Conservation (phyloP, 2,888 invertebrate species). For the Agrotis ipsilon region DNA sequence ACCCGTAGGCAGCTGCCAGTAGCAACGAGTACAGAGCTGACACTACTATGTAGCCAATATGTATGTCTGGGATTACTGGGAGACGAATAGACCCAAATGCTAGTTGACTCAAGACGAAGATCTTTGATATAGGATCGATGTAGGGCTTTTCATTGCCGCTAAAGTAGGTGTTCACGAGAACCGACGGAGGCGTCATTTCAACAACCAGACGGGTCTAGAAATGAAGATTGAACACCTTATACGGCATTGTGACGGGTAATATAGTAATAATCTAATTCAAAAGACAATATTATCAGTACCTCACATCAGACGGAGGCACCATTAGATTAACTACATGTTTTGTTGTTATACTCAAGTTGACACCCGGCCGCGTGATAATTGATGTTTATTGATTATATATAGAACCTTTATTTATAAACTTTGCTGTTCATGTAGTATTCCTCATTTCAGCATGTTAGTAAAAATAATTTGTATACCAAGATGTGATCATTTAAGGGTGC, state of each 20-base stretch:
- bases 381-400: constrained; percentile 1
- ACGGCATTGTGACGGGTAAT: constrained; percentile 42
- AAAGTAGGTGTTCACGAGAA: constrained; percentile 75
- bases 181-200: constrained; percentile 71
- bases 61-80: constrained; percentile 65
- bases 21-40: constrained; percentile 61
- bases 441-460: constrained; percentile 14
- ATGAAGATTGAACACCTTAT: constrained; percentile 26
- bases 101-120: constrained; percentile 69
- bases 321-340: constrained; percentile 55
- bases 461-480: constrained; percentile 44
- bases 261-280: constrained; percentile 56
- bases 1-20: constrained; percentile 32
- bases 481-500: too few species aligned
- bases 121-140: constrained; percentile 73
- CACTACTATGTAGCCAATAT: constrained; percentile 55
- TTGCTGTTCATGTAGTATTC: constrained; percentile 27
- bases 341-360: constrained; percentile 32
- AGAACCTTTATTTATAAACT: too few species aligned
- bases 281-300: constrained; percentile 55
- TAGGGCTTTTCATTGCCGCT: constrained; percentile 62
- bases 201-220: constrained; percentile 24
- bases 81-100: constrained; percentile 72
- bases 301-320: constrained; percentile 38
- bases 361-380: constrained; percentile 12